phyloP scores from a whole-genome alignment of 2,113 vertebrate species.

The Tachysurus fulvidraco region DNA sequence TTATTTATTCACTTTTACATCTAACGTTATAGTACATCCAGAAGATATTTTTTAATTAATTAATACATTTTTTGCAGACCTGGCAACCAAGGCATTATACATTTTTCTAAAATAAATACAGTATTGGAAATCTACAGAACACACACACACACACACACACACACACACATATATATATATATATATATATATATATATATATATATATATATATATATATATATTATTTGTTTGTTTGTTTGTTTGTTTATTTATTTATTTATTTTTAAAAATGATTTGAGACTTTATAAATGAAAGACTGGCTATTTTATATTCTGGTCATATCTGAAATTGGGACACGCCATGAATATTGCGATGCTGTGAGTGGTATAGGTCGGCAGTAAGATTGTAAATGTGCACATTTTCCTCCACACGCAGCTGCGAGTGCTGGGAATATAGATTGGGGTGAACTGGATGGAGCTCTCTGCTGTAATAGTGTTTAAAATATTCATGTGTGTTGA shows the following conservation, averaged over 20 bases:
- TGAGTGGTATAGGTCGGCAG: background rate
- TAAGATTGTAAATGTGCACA: background rate
- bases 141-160: too few species aligned
- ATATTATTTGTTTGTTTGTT: too few species aligned
- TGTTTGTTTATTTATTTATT: too few species aligned
- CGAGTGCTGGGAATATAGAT: slow-evolving; percentile 24
- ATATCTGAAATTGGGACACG: background rate
- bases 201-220: too few species aligned
- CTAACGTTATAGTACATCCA: background rate
- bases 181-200: too few species aligned
- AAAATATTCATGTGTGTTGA: slow-evolving; percentile 21
- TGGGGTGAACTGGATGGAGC: background rate
- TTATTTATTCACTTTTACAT: background rate
- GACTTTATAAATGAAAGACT: background rate
- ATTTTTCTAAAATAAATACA: background rate
- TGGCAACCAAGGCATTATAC: background rate
- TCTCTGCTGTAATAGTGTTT: slow-evolving; percentile 5
- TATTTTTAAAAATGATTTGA: background rate
- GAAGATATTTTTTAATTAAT: background rate
- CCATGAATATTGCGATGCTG: background rate
- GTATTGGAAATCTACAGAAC: background rate
- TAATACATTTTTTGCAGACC: background rate
- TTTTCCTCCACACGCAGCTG: slow-evolving; percentile 1
- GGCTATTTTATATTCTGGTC: background rate
- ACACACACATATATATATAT: too few species aligned